A percentile compares a stretch with the other conserved stretches of the same genome.
Conservation (phyloP, 2,113 vertebrate genomes). For the Todiramphus chloris region DNA sequence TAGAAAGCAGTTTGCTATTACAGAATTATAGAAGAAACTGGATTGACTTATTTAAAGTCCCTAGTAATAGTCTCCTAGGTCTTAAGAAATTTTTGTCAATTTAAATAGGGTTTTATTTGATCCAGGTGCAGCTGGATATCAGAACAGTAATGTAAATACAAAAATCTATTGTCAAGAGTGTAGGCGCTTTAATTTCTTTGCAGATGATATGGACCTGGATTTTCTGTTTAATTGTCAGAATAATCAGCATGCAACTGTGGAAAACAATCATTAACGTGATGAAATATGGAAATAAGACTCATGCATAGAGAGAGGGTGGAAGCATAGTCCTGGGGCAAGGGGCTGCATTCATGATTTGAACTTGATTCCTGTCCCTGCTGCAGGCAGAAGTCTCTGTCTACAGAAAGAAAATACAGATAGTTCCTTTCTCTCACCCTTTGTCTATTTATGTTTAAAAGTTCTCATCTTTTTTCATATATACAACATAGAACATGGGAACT, state of each 20-base stretch:
- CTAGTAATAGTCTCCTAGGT: background rate
- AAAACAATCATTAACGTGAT: background rate
- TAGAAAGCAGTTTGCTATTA: background rate
- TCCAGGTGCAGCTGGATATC: slow-evolving; percentile 48
- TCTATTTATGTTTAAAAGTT: background rate
- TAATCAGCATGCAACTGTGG: slow-evolving; percentile 7
- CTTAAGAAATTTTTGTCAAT: slow-evolving; percentile 34
- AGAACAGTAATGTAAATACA: slow-evolving; percentile 27
- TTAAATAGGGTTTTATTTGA: slow-evolving; percentile 42
- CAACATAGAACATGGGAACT: background rate
- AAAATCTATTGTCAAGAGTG: slow-evolving; percentile 3
- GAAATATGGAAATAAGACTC: slow-evolving; percentile 9
- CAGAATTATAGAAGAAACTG: slow-evolving; percentile 4
- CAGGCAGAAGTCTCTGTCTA: background rate
- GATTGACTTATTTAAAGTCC: background rate
- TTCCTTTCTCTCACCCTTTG: background rate
- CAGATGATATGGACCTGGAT: slow-evolving; percentile 1
- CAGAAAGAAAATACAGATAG: background rate
- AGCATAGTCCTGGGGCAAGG: background rate
- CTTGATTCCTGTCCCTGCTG: background rate
- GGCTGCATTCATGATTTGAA: background rate
- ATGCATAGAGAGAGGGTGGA: background rate
- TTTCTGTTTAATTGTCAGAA: slow-evolving; percentile 40
- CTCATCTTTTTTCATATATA: background rate
- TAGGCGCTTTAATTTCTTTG: slow-evolving; percentile 34